Evolutionary conservation across 2,888 invertebrate genomes (phyloP), one percentile per base, ranked within the genome.

Genomic region (Lottia gigantea): DNA sequence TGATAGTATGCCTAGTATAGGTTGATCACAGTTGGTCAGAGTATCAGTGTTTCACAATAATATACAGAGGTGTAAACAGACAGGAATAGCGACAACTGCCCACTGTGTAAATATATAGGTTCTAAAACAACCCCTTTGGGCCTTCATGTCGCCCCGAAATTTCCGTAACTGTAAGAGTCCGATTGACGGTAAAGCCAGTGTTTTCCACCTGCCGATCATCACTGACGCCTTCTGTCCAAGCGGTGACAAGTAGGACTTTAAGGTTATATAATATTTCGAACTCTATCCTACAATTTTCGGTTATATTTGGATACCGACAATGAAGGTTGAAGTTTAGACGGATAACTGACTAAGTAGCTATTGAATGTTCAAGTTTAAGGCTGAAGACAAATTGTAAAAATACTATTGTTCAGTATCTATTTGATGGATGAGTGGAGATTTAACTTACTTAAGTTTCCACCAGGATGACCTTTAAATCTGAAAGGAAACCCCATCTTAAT

Each of bases 241-340:
- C 55, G 55, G 55, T 55, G 55, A 55, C 55, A 55, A 55, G 55
- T 23, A 19, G 23, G 23, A 55, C 55, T 55, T 55, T 55, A 55
- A 19, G 19, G 55, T 55, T 55, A 55, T 55, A 23, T 23, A 55
- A 55, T 14, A 12, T 23, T 19, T 55, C 55, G 55, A 55, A 55
- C 55, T 55, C 55, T 55, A 55, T 55, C 55, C 55, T 55, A 55
- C 55, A 55, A 55, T 55, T 55, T 55, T 55, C 55, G 55, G 55
- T 55, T 55, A 55, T 55, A 55, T 55, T 23, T 23, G 55, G 19
- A 55, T 14, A 23, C 55, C 55, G 55, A 55, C 55, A 55, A 55
- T 55, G 23, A 23, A 55, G 55, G 19, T 3, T 55, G 55, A 55
- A 55, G 55, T 55, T 55, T 55, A 23, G 19, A 55, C 23, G 55